Base-by-base conservation (phyloP, 2,888 invertebrate species). In the Spialia ferax region DNA sequence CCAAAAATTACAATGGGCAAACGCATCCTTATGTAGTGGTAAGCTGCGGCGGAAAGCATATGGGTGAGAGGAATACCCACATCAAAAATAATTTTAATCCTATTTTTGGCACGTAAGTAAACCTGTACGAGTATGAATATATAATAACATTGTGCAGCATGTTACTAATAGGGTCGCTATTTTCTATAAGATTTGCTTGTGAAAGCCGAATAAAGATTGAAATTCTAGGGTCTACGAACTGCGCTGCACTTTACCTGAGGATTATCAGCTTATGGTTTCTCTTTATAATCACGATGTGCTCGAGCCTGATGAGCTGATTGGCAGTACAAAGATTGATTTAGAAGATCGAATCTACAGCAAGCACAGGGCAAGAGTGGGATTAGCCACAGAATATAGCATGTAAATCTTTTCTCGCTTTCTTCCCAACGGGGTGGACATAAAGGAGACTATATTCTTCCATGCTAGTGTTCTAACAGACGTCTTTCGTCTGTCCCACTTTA, bases 341-440 rank as follows among this genome's bases (percentile, higher is more conserved):
- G 99, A 99, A 89, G 97, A 98, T 86, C 95, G 98, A 69, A 96
- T 96, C 82, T 97, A 97, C 81, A 96, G 96, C 18, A 95, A 95
- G 73, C 97, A 98, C 81, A 94, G 97, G 69, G 98, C 97, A 0
- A 94, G 95, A 2, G 97, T 98, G 76, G 98, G 98, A 0, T 84
- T 99, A 13, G 85, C 97, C 0, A 89, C 91, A 50, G 95, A 95
- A 77, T 99, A 97, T 79, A 94, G 95, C 65, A 87, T 93, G 97
- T 97, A 85, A 92, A n/a, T n/a, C n/a, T n/a, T n/a, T n/a, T n/a
- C n/a, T n/a, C n/a, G n/a, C n/a, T n/a, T n/a, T n/a, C n/a, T n/a
- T n/a, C n/a, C n/a, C n/a, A n/a, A n/a, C n/a, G n/a, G n/a, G n/a
- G n/a, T n/a, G n/a, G n/a, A n/a, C n/a, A n/a, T n/a, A n/a, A n/a